phyloP scores from a whole-genome alignment of 1,140 invertebrate species.

The Piezodorus guildinii region DNA sequence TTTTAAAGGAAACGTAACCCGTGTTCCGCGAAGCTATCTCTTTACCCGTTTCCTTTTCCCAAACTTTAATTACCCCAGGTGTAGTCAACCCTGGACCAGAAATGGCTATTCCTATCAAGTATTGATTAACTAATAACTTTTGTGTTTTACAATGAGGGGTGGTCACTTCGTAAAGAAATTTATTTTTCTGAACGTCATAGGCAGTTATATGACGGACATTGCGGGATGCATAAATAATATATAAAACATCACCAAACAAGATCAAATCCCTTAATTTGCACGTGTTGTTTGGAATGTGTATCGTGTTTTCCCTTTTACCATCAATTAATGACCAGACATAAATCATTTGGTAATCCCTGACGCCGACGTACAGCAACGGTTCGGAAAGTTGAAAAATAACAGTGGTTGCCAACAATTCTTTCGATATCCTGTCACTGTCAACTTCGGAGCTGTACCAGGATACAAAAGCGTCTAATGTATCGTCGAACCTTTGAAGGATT shows the following conservation, averaged over 20 bases:
- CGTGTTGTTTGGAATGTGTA: slow-evolving; percentile 17
- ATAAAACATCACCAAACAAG: slow-evolving; percentile 5
- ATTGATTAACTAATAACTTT: slow-evolving; percentile 7
- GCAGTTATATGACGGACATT: slow-evolving; percentile 18
- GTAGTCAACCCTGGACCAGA: slow-evolving; percentile 14
- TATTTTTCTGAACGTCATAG: slow-evolving; percentile 13
- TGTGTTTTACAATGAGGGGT: slow-evolving; percentile 21
- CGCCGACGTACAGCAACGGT: slow-evolving; percentile 26
- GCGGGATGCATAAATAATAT: slow-evolving; percentile 22
- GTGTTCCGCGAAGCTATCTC: background rate
- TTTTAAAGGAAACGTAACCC: slow-evolving; percentile 16
- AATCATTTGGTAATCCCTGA: slow-evolving; percentile 26
- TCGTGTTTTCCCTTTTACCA: slow-evolving; percentile 17
- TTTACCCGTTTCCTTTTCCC: slow-evolving; percentile 9
- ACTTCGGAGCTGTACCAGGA: background rate
- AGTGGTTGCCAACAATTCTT: background rate
- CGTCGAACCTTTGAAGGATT: background rate
- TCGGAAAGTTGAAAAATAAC: slow-evolving; percentile 7
- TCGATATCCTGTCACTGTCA: background rate
- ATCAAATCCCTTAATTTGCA: slow-evolving; percentile 21
- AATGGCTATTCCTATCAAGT: slow-evolving; percentile 14
- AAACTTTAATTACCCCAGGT: slow-evolving; percentile 20
- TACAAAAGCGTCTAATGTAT: background rate
- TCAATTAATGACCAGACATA: slow-evolving; percentile 21
- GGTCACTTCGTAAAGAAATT: slow-evolving; percentile 21